Evolutionary conservation across 2,888 invertebrate genomes (phyloP).

Genomic region (Cosmopolites sordidus): DNA sequence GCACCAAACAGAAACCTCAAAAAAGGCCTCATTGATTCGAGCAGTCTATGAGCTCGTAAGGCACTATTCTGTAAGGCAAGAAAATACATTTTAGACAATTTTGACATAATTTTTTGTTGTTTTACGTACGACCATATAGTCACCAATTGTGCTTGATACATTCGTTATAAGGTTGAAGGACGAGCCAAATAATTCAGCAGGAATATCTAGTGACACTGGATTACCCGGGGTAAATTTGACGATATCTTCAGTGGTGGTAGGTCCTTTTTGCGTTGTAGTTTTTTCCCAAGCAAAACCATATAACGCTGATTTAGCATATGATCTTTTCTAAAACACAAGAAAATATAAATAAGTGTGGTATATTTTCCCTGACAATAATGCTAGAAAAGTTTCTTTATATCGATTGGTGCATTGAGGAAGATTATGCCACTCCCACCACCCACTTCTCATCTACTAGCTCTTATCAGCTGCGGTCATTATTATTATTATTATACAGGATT

Average conservation of each 20-base stretch:
- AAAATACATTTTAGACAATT: too few species aligned
- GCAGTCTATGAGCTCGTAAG: slow-evolving; percentile 65
- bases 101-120: too few species aligned
- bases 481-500: too few species aligned
- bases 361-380: too few species aligned
- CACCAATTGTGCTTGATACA: slow-evolving; percentile 62
- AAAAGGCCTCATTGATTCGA: slow-evolving; percentile 70
- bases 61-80: slow-evolving; percentile 72
- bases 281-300: slow-evolving; percentile 38
- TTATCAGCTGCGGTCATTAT: too few species aligned
- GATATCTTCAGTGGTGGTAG: slow-evolving; percentile 54
- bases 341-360: too few species aligned
- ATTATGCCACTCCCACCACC: too few species aligned
- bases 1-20: slow-evolving; percentile 70
- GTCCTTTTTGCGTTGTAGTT: slow-evolving; percentile 36
- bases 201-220: slow-evolving; percentile 64
- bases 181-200: slow-evolving; percentile 61
- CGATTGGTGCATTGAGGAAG: too few species aligned
- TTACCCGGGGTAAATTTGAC: slow-evolving; percentile 61
- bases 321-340: too few species aligned
- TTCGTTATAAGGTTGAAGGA: slow-evolving; percentile 64
- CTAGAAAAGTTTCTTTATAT: too few species aligned
- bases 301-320: slow-evolving; percentile 17
- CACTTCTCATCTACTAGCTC: too few species aligned
- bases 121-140: slow-evolving; percentile 60